These are phyloP conservation scores for Drosophila nikananu DNA, from an alignment of 1,140 invertebrate genomes.

Conservation along the genomic window DNA sequence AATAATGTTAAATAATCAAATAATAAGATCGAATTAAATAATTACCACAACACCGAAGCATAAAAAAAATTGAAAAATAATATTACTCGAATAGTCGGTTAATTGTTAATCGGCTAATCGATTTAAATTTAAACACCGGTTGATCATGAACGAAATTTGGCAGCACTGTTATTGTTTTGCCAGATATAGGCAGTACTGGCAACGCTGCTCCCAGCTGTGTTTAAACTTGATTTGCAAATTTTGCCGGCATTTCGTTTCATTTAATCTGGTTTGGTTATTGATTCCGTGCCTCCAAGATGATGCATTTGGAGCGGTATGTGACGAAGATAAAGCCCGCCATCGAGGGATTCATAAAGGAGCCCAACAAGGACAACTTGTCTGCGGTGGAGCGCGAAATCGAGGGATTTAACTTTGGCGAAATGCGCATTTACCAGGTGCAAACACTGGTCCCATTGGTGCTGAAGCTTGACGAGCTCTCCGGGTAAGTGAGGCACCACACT, in stretches of 20 bases:
- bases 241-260: constrained; percentile 26
- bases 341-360: constrained; percentile 66
- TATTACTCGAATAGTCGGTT: background rate
- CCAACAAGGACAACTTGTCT: constrained; percentile 56
- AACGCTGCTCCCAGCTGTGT: constrained; percentile 38
- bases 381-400: constrained; percentile 61
- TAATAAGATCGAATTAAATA: background rate
- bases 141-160: too few species aligned
- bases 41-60: background rate
- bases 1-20: too few species aligned
- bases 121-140: background rate
- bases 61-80: background rate
- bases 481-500: constrained; percentile 38
- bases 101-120: background rate
- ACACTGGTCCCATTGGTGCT: constrained; percentile 74
- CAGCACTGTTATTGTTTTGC: too few species aligned
- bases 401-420: constrained; percentile 70
- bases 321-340: constrained; percentile 84
- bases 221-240: constrained; percentile 3
- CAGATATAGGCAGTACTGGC: too few species aligned
- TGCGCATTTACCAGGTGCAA: constrained; percentile 74
- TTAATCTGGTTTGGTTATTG: constrained; percentile 4
- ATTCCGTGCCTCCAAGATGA: constrained; percentile 47
- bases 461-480: constrained; percentile 70
- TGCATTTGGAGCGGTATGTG: constrained; percentile 74